Evolutionary conservation across 2,888 invertebrate species (phyloP), one percentile per base, ranked within the genome.

Genomic region (Julus scandinavius): DNA sequence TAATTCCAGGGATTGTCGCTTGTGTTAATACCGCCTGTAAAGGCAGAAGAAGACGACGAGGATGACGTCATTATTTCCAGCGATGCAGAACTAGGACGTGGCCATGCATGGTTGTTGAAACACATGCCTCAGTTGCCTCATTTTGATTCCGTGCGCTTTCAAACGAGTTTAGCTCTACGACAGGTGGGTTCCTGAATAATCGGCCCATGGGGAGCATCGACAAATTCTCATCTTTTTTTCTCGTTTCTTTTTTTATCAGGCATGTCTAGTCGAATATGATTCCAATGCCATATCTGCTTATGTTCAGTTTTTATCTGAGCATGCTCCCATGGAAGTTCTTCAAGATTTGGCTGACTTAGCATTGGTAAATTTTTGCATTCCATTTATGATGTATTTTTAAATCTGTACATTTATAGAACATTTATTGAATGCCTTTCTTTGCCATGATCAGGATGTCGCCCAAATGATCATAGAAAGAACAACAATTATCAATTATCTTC

Each of bases 401-500:
- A 29, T 4, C 1, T 72, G 29, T 80, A 29, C 20, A 17, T 29
- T 72, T 29, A 29, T 5, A 29, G 17, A 5, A 17, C 40, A 29
- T 41, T 2, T 49, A 6, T 29, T 38, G 41, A 45, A 54, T 88
- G 15, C 15, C 90, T 90, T 91, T 80, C 38, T 89, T 54, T 89
- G 94, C 0, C 94, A 84, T 85, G 63, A 83, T 20, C 84, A 95
- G 93, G 98, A 98, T 92, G 94, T 98, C 92, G 96, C 97, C 15
- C 97, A 97, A 90, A 93, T 98, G 90, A 96, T 98, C 89, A 98
- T 98, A 88, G 98, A 98, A 92, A 94, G 98, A 29, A 96, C 96
- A 90, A 96, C 96, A 9, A 96, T 98, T 91, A 95, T 97, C 91
- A 95, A 95, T 86, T 96, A 96, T 90, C 95, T 98, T 90, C 93